These are phyloP conservation scores for Dermatemys mawii DNA, from an alignment of 2,113 vertebrate species.

Conservation along the genomic window DNA sequence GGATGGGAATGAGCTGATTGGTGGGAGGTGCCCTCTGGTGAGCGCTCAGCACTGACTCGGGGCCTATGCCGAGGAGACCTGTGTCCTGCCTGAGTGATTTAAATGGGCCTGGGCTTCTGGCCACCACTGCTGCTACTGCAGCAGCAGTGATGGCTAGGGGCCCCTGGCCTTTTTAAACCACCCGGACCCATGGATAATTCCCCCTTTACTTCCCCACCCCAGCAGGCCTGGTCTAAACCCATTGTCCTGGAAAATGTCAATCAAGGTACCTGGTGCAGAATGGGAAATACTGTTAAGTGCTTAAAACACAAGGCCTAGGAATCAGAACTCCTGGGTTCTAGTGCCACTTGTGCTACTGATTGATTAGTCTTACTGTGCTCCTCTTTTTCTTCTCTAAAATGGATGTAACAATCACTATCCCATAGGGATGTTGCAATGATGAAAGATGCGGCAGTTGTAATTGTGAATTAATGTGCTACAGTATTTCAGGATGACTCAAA, in stretches of 20 bases:
- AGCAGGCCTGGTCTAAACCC: background rate
- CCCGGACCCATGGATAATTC: too few species aligned
- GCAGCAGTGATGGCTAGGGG: too few species aligned
- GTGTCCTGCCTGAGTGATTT: too few species aligned
- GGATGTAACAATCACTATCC: background rate
- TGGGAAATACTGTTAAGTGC: background rate
- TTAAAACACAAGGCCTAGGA: background rate
- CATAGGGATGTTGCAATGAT: background rate
- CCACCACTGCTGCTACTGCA: too few species aligned
- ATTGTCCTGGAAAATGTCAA: background rate
- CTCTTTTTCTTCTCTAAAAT: background rate
- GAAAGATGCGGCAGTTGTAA: background rate
- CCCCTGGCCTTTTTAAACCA: too few species aligned
- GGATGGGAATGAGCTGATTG: too few species aligned
- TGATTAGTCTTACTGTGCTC: background rate
- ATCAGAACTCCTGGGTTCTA: background rate
- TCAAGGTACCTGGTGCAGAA: background rate
- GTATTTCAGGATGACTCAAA: background rate
- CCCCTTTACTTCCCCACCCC: too few species aligned
- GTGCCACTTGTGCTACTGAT: background rate
- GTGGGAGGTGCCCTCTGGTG: too few species aligned
- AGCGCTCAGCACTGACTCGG: too few species aligned
- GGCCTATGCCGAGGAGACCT: too few species aligned
- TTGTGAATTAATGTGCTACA: background rate
- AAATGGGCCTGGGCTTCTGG: too few species aligned